Evolutionary conservation across 2,113 vertebrate genomes (phyloP).

Genomic region (Erinaceus europaeus): DNA sequence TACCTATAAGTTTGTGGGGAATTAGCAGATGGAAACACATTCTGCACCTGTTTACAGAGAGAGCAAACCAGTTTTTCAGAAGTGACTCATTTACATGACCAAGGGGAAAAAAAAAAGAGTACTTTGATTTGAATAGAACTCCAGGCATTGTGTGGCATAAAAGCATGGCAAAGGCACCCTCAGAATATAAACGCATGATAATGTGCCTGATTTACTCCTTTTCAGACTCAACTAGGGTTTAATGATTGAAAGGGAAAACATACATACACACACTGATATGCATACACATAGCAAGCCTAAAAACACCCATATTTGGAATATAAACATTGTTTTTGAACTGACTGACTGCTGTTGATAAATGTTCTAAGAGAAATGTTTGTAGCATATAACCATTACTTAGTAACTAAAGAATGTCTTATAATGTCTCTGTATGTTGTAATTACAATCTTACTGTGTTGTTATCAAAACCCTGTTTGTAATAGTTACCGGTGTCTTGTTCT

Average conservation of each 20-base stretch:
- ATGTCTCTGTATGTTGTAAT: conserved; percentile 13
- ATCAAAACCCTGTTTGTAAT: conserved; percentile 13
- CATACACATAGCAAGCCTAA: neutral
- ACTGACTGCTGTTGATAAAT: neutral
- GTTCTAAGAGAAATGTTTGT: neutral
- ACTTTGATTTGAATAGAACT: neutral
- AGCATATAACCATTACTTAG: neutral
- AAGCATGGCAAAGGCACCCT: neutral
- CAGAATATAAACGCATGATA: neutral
- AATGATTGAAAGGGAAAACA: neutral
- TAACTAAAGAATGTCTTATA: conserved; percentile 2
- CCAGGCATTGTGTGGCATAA: neutral
- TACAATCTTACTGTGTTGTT: conserved; percentile 18
- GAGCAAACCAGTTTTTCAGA: neutral
- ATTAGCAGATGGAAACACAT: neutral
- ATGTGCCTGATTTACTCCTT: neutral
- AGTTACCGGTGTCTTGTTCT: conserved; percentile 36
- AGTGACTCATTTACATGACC: neutral
- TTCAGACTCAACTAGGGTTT: neutral
- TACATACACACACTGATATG: too few relatives aligned
- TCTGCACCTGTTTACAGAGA: neutral
- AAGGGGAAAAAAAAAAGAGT: neutral
- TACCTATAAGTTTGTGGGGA: neutral
- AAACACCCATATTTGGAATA: neutral
- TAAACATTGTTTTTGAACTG: neutral